A percentile compares a stretch with the other conserved stretches of the same genome.
phyloP scores from a whole-genome alignment of 2,888 invertebrate species.

The Calliphora vomitoria region DNA sequence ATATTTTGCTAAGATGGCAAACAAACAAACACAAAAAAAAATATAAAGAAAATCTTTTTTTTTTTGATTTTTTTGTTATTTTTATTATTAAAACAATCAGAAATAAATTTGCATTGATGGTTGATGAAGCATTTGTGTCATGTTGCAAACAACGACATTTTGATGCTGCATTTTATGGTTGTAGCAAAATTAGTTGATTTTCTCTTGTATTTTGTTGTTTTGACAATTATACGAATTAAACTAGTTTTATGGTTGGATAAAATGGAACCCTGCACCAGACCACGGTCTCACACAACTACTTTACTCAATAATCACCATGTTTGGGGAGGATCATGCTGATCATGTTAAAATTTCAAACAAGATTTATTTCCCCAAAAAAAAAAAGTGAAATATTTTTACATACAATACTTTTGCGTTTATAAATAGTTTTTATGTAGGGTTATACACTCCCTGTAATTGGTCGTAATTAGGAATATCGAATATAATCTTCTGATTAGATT shows the following conservation, averaged over 20 bases:
- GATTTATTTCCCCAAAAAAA: slow-evolving; percentile 34
- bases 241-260: slow-evolving; percentile 13
- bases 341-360: slow-evolving; percentile 12
- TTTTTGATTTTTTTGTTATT: slow-evolving; percentile 5
- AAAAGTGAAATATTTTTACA: not conserved
- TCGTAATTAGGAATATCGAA: not conserved
- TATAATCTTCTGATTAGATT: too few relatives aligned
- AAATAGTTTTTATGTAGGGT: not conserved
- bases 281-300: not conserved
- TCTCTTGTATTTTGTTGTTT: slow-evolving; percentile 1
- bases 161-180: slow-evolving; percentile 60
- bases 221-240: slow-evolving; percentile 26
- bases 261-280: too few relatives aligned
- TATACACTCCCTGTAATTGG: not conserved
- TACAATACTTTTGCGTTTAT: not conserved
- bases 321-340: slow-evolving; percentile 44
- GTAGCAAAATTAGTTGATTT: slow-evolving; percentile 28
- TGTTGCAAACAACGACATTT: slow-evolving; percentile 67
- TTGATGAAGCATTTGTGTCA: slow-evolving; percentile 72
- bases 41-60: slow-evolving; percentile 25
- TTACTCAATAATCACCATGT: slow-evolving; percentile 35
- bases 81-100: slow-evolving; percentile 69
- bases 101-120: slow-evolving; percentile 70
- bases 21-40: not conserved
- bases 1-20: slow-evolving; percentile 42